These are phyloP conservation scores for Dolomedes plantarius DNA, from an alignment of 2,888 invertebrate species.

Conservation along the genomic window DNA sequence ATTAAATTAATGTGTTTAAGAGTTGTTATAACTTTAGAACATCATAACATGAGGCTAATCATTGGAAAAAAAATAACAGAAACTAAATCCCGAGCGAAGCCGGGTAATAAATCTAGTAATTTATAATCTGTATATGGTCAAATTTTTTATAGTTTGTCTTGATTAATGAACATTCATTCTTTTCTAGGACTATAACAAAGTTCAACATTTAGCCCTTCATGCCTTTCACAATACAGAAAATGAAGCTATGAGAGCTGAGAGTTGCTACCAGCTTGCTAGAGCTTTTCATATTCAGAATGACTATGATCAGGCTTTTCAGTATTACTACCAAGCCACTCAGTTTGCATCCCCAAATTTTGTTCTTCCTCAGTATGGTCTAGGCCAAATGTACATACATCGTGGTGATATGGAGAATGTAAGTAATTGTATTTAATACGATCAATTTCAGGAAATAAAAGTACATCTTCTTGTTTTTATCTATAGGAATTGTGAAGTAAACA, in stretches of 20 bases:
- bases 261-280: constrained; percentile 97
- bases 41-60: no score
- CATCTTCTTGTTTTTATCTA: no score
- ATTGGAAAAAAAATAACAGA: no score
- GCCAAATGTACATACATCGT: constrained; percentile 99
- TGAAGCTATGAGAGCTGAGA: constrained; percentile 98
- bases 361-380: constrained; percentile 96
- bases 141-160: no score
- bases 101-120: no score
- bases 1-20: no score
- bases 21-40: no score
- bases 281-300: constrained; percentile 96
- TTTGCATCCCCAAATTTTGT: constrained; percentile 97
- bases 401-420: constrained; percentile 88
- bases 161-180: no score
- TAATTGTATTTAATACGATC: not conserved
- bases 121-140: no score
- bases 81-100: no score
- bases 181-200: constrained; percentile 95
- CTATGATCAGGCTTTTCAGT: constrained; percentile 98
- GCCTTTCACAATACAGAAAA: constrained; percentile 99
- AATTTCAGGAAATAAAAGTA: no score
- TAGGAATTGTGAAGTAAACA: no score
- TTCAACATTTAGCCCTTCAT: constrained; percentile 95
- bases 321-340: constrained; percentile 99